A percentile compares a stretch with the other conserved stretches of the same genome.
These are phyloP conservation scores for Channa maculata DNA, from an alignment of 2,113 vertebrate genomes.

Conservation along the genomic window DNA sequence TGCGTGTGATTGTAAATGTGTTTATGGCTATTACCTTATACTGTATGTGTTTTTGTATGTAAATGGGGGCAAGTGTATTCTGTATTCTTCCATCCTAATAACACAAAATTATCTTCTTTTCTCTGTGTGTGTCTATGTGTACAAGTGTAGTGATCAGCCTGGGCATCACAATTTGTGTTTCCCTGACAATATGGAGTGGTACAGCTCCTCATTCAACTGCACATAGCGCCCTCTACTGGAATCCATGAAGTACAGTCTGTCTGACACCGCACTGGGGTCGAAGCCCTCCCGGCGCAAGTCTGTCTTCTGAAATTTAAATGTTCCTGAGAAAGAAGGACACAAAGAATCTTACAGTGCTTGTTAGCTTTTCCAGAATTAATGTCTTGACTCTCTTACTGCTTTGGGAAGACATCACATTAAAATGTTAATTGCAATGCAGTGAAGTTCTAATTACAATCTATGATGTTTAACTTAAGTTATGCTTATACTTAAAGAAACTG, in stretches of 20 bases:
- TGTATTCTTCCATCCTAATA: constrained; percentile 45
- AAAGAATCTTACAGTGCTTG: background rate
- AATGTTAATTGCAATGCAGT: too few relatives aligned
- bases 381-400: too few relatives aligned
- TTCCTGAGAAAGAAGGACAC: constrained; percentile 82
- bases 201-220: constrained; percentile 82
- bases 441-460: too few relatives aligned
- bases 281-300: constrained; percentile 92
- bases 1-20: constrained; percentile 16
- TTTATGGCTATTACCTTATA: constrained; percentile 64
- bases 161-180: constrained; percentile 90
- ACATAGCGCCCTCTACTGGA: constrained; percentile 87
- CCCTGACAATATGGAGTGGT: constrained; percentile 88
- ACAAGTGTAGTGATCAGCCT: constrained; percentile 43
- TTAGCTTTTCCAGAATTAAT: background rate
- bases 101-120: constrained; percentile 73
- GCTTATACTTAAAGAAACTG: too few relatives aligned
- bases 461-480: too few relatives aligned
- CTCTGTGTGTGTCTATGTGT: constrained; percentile 17
- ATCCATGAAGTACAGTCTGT: constrained; percentile 93
- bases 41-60: constrained; percentile 27
- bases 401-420: too few relatives aligned
- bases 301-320: constrained; percentile 96
- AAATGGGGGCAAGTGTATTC: constrained; percentile 18
- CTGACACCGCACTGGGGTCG: constrained; percentile 84